These are phyloP conservation scores for Neosilurus mollespiculum DNA, from an alignment of 2,797 vertebrate species.

Conservation along the genomic window DNA sequence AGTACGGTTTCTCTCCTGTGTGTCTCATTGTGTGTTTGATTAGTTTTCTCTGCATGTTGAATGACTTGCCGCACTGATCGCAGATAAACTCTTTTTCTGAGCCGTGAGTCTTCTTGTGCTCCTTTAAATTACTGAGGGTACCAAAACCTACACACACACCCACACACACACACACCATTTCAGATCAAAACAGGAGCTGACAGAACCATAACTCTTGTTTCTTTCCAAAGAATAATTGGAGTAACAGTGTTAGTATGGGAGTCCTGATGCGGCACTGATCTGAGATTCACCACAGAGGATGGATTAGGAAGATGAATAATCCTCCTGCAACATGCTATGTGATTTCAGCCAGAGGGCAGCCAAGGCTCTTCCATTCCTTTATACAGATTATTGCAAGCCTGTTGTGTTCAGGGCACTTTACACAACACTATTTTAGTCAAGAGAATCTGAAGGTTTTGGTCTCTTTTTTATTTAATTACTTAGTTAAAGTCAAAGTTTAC, in stretches of 20 bases:
- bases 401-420: neutral
- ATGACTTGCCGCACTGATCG: slow-evolving; percentile 94
- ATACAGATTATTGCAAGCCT: neutral
- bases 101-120: slow-evolving; percentile 93
- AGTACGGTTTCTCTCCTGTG: slow-evolving; percentile 87
- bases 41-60: slow-evolving; percentile 93
- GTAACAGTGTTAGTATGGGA: neutral
- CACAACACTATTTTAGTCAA: neutral
- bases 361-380: neutral
- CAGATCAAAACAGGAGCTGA: neutral
- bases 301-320: neutral
- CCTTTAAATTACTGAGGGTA: slow-evolving; percentile 95
- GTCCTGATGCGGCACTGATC: neutral
- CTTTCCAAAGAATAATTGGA: neutral
- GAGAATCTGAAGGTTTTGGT: neutral
- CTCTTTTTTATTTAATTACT: neutral
- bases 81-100: slow-evolving; percentile 92
- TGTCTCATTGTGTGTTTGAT: slow-evolving; percentile 90
- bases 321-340: neutral
- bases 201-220: neutral
- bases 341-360: neutral
- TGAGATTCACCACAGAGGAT: neutral
- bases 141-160: slow-evolving; percentile 82
- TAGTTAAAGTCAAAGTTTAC: too few relatives aligned
- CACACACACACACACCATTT: neutral